These are phyloP conservation scores for Bombus soroeensis DNA, from an alignment of 1,140 invertebrate genomes.

Conservation along the genomic window DNA sequence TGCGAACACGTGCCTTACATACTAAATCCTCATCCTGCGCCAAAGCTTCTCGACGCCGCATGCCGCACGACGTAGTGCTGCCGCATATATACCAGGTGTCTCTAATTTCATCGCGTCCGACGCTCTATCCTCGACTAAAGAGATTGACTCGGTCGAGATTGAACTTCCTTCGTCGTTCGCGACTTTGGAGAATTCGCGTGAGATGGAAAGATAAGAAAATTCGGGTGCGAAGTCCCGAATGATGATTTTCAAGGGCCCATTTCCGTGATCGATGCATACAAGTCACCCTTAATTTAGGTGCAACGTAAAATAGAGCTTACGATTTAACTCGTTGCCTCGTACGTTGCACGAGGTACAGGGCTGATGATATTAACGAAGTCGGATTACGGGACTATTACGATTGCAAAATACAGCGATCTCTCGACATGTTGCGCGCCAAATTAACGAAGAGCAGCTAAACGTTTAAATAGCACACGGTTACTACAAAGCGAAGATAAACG, in stretches of 20 bases:
- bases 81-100: conserved; percentile 45
- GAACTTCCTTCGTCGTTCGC: conserved; percentile 5
- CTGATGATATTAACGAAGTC: not conserved
- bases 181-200: not conserved
- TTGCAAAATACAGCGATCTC: not conserved
- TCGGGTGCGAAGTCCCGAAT: too few species aligned
- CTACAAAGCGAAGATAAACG: not conserved
- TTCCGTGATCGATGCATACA: too few species aligned
- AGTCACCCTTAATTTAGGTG: too few species aligned
- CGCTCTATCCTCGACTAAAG: conserved; percentile 12
- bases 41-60: conserved; percentile 53
- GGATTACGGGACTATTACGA: not conserved
- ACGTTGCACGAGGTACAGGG: not conserved
- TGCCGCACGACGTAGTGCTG: conserved; percentile 32
- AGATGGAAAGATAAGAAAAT: not conserved
- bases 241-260: not conserved
- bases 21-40: conserved; percentile 73
- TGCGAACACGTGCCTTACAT: conserved; percentile 82
- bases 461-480: not conserved
- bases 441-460: not conserved
- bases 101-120: conserved; percentile 37
- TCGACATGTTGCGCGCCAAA: not conserved
- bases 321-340: too few species aligned
- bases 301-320: too few species aligned
- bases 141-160: conserved; percentile 21